Conservation (phyloP, 2,797 vertebrate species). For the Pelobates cultripes region DNA sequence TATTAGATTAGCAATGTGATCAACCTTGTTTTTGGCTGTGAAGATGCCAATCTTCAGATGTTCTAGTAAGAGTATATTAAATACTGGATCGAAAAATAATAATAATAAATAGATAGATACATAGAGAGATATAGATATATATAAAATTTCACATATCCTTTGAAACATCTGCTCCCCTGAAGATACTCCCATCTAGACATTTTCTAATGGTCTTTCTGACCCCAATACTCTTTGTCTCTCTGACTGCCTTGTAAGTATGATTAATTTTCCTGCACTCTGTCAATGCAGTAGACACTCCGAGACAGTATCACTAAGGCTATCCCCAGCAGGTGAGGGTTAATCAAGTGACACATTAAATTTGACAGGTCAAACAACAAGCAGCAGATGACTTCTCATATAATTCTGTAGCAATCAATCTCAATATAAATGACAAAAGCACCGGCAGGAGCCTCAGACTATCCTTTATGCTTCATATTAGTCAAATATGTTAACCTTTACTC, state of each 20-base stretch:
- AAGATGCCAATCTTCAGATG: too few relatives aligned
- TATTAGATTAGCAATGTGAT: too few relatives aligned
- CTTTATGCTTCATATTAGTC: conserved; percentile 7
- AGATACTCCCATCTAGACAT: conserved; percentile 47
- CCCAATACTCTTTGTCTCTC: conserved; percentile 52
- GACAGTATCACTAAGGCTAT: conserved; percentile 32
- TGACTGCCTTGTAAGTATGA: conserved; percentile 53
- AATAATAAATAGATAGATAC: neutral
- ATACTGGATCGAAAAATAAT: too few relatives aligned
- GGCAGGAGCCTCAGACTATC: neutral
- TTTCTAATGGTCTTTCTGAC: conserved; percentile 50
- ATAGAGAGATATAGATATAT: too few relatives aligned
- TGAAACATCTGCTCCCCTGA: conserved; percentile 55
- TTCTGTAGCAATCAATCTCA: conserved; percentile 48
- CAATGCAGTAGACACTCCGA: conserved; percentile 27
- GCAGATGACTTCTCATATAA: conserved; percentile 47
- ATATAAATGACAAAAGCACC: conserved; percentile 24
- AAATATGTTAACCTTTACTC: neutral
- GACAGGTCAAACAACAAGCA: conserved; percentile 50
- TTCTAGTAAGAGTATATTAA: too few relatives aligned
- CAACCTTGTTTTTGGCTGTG: too few relatives aligned
- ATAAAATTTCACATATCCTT: conserved; percentile 48
- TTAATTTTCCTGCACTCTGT: conserved; percentile 51
- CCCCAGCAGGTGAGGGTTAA: conserved; percentile 54
- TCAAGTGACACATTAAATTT: conserved; percentile 54